phyloP scores from a whole-genome alignment of 2,113 vertebrate genomes.

The Cyanoderma ruficeps region DNA sequence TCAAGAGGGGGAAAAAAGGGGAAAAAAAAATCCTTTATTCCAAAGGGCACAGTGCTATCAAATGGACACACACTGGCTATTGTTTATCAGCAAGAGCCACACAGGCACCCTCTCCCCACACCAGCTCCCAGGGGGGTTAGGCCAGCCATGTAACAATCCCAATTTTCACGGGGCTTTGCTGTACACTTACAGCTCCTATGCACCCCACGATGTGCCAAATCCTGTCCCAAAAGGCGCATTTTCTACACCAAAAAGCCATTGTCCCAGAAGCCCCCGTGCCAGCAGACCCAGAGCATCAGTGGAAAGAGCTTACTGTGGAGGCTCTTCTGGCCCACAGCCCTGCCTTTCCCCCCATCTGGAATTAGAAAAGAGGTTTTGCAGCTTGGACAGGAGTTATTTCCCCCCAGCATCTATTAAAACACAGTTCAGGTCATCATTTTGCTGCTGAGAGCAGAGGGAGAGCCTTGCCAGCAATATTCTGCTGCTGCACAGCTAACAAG shows the following conservation, averaged over 20 bases:
- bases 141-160: background rate
- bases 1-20: background rate
- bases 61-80: background rate
- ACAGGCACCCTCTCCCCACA: background rate
- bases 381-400: background rate
- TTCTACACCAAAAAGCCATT: background rate
- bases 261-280: accelerated
- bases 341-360: background rate
- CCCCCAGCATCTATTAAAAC: background rate
- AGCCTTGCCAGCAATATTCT: background rate
- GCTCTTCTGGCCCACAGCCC: background rate
- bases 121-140: background rate
- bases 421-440: background rate
- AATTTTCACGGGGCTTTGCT: conserved; percentile 25
- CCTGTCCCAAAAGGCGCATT: accelerated
- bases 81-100: conserved; percentile 37
- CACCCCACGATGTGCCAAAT: background rate
- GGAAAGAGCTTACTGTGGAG: background rate
- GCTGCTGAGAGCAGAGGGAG: background rate
- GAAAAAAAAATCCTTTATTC: background rate
- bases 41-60: conserved; percentile 14
- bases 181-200: background rate
- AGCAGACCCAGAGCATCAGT: background rate
- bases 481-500: background rate
- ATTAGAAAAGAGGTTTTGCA: background rate